Evolutionary conservation across 2,113 vertebrate species (phyloP).

Genomic region (Cinclus mexicanus): DNA sequence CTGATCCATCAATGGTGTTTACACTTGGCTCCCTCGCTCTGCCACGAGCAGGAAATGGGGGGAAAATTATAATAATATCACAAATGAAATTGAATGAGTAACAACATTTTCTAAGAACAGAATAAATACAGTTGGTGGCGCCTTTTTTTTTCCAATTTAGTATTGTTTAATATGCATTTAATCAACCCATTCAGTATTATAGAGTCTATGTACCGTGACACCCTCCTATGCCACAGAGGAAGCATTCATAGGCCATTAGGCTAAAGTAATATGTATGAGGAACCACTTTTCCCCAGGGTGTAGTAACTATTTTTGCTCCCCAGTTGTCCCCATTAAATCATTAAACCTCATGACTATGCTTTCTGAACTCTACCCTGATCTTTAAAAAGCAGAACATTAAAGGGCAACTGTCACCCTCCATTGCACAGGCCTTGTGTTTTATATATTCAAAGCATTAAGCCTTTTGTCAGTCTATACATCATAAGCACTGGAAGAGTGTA

Average conservation of each 20-base stretch:
- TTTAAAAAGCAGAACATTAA: slow-evolving; percentile 88
- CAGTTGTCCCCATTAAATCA: slow-evolving; percentile 91
- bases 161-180: slow-evolving; percentile 91
- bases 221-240: slow-evolving; percentile 74
- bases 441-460: slow-evolving; percentile 85
- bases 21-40: slow-evolving; percentile 37
- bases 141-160: slow-evolving; percentile 79
- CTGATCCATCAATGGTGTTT: not conserved
- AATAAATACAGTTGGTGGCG: slow-evolving; percentile 76
- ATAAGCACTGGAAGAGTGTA: slow-evolving; percentile 63
- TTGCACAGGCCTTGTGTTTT: slow-evolving; percentile 80
- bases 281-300: slow-evolving; percentile 86
- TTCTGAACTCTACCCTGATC: slow-evolving; percentile 92
- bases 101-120: slow-evolving; percentile 70
- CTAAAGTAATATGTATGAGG: slow-evolving; percentile 85
- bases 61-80: slow-evolving; percentile 47
- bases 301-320: slow-evolving; percentile 87
- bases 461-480: slow-evolving; percentile 87
- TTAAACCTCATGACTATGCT: slow-evolving; percentile 87
- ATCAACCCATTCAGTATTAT: slow-evolving; percentile 88
- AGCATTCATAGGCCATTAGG: slow-evolving; percentile 82
- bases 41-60: slow-evolving; percentile 37
- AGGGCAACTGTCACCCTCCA: slow-evolving; percentile 84
- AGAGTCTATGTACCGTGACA: slow-evolving; percentile 83
- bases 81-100: slow-evolving; percentile 71